Evolutionary conservation across 2,888 invertebrate genomes (phyloP).

Genomic region (Drosophila formosana): DNA sequence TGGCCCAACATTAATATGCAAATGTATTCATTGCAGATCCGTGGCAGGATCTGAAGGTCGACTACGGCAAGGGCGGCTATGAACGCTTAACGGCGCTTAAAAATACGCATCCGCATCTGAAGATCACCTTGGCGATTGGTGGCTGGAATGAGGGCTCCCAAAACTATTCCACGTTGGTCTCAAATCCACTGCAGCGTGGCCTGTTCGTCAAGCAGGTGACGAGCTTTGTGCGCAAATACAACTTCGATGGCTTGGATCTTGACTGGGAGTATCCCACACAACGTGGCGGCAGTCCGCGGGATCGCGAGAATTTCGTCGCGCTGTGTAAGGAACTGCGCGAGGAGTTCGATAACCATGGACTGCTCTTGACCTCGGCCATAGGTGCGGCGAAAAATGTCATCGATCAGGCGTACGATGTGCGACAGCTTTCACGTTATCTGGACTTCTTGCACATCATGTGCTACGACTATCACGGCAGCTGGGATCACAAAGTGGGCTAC

Average conservation of each 20-base stretch:
- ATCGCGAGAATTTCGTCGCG: slow-evolving; percentile 91
- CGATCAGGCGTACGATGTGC: slow-evolving; percentile 91
- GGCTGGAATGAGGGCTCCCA: slow-evolving; percentile 96
- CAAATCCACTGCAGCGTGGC: slow-evolving; percentile 87
- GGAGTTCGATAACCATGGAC: slow-evolving; percentile 89
- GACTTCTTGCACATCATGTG: slow-evolving; percentile 94
- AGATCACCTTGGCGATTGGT: slow-evolving; percentile 92
- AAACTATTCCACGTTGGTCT: slow-evolving; percentile 87
- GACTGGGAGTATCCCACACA: slow-evolving; percentile 95
- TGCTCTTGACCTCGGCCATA: slow-evolving; percentile 92
- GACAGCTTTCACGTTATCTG: slow-evolving; percentile 88
- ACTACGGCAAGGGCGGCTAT: slow-evolving; percentile 91
- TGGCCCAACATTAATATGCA: slow-evolving; percentile 30
- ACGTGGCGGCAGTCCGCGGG: slow-evolving; percentile 90
- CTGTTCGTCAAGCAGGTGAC: slow-evolving; percentile 90
- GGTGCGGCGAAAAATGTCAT: slow-evolving; percentile 92
- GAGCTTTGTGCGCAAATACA: slow-evolving; percentile 87
- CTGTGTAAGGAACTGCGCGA: slow-evolving; percentile 92
- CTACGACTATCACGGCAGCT: slow-evolving; percentile 95
- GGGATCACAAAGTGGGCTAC: slow-evolving; percentile 91
- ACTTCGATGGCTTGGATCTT: slow-evolving; percentile 85
- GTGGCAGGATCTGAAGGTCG: slow-evolving; percentile 91
- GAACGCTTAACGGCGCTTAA: slow-evolving; percentile 89
- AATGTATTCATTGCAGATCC: slow-evolving; percentile 86
- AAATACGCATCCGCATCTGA: slow-evolving; percentile 89